Evolutionary conservation across 1,140 invertebrate species (phyloP).

Genomic region (Bicyclus anynana): DNA sequence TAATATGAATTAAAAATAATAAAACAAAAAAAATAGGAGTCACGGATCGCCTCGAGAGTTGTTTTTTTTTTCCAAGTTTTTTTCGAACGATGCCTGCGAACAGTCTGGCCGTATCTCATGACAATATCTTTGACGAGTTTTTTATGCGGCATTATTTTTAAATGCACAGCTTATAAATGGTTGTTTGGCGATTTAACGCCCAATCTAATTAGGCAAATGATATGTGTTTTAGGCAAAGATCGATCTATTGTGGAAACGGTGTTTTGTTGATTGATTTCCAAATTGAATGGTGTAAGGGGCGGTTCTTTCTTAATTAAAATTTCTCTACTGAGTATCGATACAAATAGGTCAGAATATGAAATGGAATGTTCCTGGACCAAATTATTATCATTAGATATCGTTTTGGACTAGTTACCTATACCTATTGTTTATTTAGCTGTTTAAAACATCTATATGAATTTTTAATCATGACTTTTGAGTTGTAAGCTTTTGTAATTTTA

Average conservation of each 20-base stretch:
- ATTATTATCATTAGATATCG: too few species aligned
- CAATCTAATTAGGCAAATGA: slow-evolving; percentile 76
- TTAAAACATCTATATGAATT: too few species aligned
- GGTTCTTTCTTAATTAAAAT: background rate
- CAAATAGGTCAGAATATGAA: too few species aligned
- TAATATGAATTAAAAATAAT: slow-evolving; percentile 78
- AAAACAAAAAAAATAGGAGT: slow-evolving; percentile 75
- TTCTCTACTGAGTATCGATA: too few species aligned
- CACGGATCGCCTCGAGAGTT: slow-evolving; percentile 70
- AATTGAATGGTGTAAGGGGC: slow-evolving; percentile 20
- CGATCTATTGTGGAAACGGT: slow-evolving; percentile 32
- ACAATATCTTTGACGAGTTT: slow-evolving; percentile 76
- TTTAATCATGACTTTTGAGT: too few species aligned
- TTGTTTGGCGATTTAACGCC: slow-evolving; percentile 76
- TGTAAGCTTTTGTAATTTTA: too few species aligned
- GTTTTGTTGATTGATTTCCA: slow-evolving; percentile 57
- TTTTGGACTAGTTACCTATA: too few species aligned
- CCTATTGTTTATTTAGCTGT: too few species aligned
- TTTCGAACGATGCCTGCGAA: slow-evolving; percentile 64
- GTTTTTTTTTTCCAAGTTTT: slow-evolving; percentile 60
- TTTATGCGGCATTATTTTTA: slow-evolving; percentile 74
- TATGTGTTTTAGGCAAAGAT: slow-evolving; percentile 67
- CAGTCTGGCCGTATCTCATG: slow-evolving; percentile 65
- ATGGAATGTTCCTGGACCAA: too few species aligned
- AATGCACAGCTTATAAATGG: slow-evolving; percentile 75